Evolutionary conservation across 2,113 vertebrate genomes (phyloP).

Genomic region (Chauna torquata): DNA sequence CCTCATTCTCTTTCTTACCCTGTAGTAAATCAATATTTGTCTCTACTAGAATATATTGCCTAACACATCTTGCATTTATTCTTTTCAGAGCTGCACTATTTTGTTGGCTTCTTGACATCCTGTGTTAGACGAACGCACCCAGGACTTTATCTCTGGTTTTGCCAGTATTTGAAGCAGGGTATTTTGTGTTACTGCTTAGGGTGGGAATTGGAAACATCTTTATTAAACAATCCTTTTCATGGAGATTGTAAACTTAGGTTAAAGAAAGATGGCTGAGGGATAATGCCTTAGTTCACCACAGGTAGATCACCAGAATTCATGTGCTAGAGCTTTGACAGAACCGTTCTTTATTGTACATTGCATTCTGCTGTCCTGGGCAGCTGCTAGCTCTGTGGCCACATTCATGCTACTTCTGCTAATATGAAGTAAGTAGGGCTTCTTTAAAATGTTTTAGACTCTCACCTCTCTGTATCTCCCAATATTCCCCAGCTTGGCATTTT

Average conservation of each 20-base stretch:
- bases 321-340: not conserved
- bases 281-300: not conserved
- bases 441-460: not conserved
- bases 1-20: not conserved
- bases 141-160: not conserved
- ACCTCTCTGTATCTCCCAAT: not conserved
- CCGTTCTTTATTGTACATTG: not conserved
- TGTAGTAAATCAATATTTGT: not conserved
- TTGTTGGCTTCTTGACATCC: not conserved
- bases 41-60: not conserved
- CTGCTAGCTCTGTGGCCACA: not conserved
- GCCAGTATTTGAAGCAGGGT: not conserved
- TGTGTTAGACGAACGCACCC: not conserved
- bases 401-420: not conserved
- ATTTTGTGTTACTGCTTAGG: not conserved
- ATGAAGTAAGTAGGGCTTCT: not conserved
- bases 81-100: not conserved
- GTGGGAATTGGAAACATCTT: not conserved
- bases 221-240: not conserved
- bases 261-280: not conserved
- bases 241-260: not conserved
- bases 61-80: not conserved
- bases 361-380: not conserved
- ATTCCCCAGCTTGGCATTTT: not conserved
- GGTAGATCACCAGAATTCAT: not conserved